Evolutionary conservation across 2,888 invertebrate genomes (phyloP).

Genomic region (Stenodera caucasica): DNA sequence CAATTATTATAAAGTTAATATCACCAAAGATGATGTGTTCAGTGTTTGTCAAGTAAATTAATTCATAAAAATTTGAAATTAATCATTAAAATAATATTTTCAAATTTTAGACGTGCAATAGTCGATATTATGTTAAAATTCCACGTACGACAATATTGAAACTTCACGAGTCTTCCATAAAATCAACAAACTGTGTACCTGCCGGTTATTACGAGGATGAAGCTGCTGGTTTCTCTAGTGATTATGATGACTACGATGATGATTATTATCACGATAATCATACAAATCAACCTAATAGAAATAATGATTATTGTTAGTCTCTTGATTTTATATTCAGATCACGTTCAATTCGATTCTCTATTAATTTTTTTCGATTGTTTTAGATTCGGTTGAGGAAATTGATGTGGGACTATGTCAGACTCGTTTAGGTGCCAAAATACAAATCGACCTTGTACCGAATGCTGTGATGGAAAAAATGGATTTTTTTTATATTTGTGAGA

Average conservation of each 20-base stretch:
- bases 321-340: slow-evolving; percentile 50
- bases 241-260: slow-evolving; percentile 39
- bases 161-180: slow-evolving; percentile 39
- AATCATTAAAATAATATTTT: too few relatives aligned
- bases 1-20: slow-evolving; percentile 64
- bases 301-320: slow-evolving; percentile 51
- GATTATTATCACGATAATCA: slow-evolving; percentile 19
- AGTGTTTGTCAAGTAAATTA: slow-evolving; percentile 70
- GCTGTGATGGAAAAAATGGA: slow-evolving; percentile 50
- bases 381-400: slow-evolving; percentile 44
- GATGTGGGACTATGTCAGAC: slow-evolving; percentile 57
- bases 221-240: slow-evolving; percentile 53
- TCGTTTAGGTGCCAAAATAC: slow-evolving; percentile 60
- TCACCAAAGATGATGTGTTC: slow-evolving; percentile 68
- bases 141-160: slow-evolving; percentile 53
- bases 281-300: slow-evolving; percentile 34
- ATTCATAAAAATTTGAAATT: background rate
- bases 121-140: slow-evolving; percentile 55
- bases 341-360: slow-evolving; percentile 36
- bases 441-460: slow-evolving; percentile 55
- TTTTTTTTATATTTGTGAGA: slow-evolving; percentile 68
- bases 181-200: slow-evolving; percentile 27
- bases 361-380: too few relatives aligned
- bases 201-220: slow-evolving; percentile 46
- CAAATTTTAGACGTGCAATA: slow-evolving; percentile 56